Base-by-base conservation (phyloP, 2,113 vertebrate genomes). In the Actenoides lindsayi region DNA sequence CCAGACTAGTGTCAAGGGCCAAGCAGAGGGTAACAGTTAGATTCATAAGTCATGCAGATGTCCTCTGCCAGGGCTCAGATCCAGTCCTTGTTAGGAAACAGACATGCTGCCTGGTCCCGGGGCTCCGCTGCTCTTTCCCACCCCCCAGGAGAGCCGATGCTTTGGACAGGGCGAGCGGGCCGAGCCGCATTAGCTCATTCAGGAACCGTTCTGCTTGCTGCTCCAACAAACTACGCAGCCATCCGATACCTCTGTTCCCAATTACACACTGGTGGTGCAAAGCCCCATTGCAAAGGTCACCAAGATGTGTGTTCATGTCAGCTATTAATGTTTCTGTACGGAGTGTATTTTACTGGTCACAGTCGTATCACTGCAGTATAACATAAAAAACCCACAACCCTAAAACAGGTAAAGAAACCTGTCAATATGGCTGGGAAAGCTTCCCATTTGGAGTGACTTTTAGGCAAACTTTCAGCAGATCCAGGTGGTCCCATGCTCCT, bases 31-130 rank as follows among this genome's bases (percentile, higher is more conserved):
- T 78, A 87, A 59, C 67, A 90, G 87, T 41, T 5, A 83, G 82
- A 86, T 65, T 63, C 60, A 0, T 39, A 65, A 92, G 73, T 81
- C 93, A 81, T 37, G 59, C 68, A 19, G 39, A 54, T 18, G 71
- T 80, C 41, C 44, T 41, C n/a, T 74, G 94, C 96, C 94, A 96
- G 95, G 94, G 95, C 93, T 96, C 59, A 0, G 67, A 85, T 94
- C 91, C 94, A 96, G 96, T 94, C 94, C 96, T 94, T 94, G 94
- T 86, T 96, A 96, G 94, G 94, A 94, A 94, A 86, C 85, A 85
- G 78, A 74, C 41, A 39, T 3, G 1, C 91, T 59, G 87, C 48
- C 4, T 44, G 65, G 11, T 51, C 57, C 94, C 20, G 33, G 35
- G 75, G 79, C 83, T 83, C 41, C 1, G 33, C 2, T 4, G 19